Evolutionary conservation across 2,113 vertebrate species (phyloP).

Genomic region (Tympanuchus pallidicinctus): DNA sequence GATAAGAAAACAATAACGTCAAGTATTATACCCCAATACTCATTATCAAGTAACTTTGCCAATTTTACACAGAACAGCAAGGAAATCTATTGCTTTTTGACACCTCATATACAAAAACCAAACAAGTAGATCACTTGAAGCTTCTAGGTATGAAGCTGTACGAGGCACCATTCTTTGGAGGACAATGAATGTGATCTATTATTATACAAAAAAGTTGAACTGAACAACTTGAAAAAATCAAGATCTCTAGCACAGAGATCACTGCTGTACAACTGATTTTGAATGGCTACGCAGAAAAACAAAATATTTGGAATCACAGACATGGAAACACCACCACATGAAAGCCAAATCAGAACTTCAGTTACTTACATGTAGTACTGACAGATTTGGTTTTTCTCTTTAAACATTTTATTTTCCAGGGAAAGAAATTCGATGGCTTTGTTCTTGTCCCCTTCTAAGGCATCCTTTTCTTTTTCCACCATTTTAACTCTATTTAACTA

Average conservation of each 20-base stretch:
- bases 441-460: conserved; percentile 93
- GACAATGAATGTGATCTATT: not conserved
- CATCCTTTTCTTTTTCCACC: conserved; percentile 96
- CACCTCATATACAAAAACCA: not conserved
- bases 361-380: conserved; percentile 93
- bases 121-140: not conserved
- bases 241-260: not conserved
- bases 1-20: not conserved
- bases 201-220: not conserved
- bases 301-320: not conserved
- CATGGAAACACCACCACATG: fast-evolving
- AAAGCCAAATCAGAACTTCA: not conserved
- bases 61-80: not conserved
- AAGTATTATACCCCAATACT: not conserved
- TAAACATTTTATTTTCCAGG: conserved; percentile 92
- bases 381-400: conserved; percentile 88
- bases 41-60: not conserved
- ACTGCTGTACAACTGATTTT: not conserved
- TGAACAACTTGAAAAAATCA: not conserved
- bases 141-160: not conserved
- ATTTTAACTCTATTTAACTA: conserved; percentile 96
- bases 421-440: conserved; percentile 92
- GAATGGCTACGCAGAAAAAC: not conserved
- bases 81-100: not conserved
- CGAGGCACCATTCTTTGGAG: not conserved